Evolutionary conservation across 2,888 invertebrate species (phyloP).

Genomic region (Digitonthophagus gazella): DNA sequence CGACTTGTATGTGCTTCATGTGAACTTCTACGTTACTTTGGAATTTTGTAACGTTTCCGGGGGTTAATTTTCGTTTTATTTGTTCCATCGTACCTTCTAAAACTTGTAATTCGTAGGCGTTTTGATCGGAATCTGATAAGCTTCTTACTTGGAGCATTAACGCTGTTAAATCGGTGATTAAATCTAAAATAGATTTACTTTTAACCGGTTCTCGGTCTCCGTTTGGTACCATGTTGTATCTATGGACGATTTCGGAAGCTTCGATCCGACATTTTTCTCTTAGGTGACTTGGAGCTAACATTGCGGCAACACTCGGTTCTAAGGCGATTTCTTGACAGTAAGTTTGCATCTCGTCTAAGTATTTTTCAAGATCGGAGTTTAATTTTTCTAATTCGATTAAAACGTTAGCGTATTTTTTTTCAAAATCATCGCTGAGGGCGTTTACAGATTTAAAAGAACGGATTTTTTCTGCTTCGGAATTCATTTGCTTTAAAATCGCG

Average conservation of each 20-base stretch:
- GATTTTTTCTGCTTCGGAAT: slow-evolving; percentile 85
- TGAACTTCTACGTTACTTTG: slow-evolving; percentile 90
- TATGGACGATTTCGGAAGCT: slow-evolving; percentile 76
- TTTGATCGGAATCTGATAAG: slow-evolving; percentile 75
- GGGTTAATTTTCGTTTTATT: slow-evolving; percentile 76
- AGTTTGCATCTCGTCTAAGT: slow-evolving; percentile 80
- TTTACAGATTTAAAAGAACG: slow-evolving; percentile 68
- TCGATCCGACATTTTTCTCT: slow-evolving; percentile 85
- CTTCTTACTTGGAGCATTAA: slow-evolving; percentile 85
- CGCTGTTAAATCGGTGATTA: slow-evolving; percentile 86
- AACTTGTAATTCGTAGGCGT: slow-evolving; percentile 87
- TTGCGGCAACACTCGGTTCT: slow-evolving; percentile 80
- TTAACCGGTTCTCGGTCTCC: slow-evolving; percentile 54
- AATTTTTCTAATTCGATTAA: slow-evolving; percentile 88
- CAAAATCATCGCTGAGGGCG: slow-evolving; percentile 76
- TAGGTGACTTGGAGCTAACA: slow-evolving; percentile 85
- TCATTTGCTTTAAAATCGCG: slow-evolving; percentile 78
- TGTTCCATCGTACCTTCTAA: slow-evolving; percentile 89
- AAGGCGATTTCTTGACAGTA: slow-evolving; percentile 84
- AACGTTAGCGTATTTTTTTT: slow-evolving; percentile 82
- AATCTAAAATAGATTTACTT: slow-evolving; percentile 65
- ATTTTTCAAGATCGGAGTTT: slow-evolving; percentile 83
- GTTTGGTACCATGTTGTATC: slow-evolving; percentile 62
- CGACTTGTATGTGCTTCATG: slow-evolving; percentile 84
- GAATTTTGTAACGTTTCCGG: slow-evolving; percentile 73